Evolutionary conservation across 2,888 invertebrate species (phyloP).

Genomic region (Hirtodrosophila cameraria): DNA sequence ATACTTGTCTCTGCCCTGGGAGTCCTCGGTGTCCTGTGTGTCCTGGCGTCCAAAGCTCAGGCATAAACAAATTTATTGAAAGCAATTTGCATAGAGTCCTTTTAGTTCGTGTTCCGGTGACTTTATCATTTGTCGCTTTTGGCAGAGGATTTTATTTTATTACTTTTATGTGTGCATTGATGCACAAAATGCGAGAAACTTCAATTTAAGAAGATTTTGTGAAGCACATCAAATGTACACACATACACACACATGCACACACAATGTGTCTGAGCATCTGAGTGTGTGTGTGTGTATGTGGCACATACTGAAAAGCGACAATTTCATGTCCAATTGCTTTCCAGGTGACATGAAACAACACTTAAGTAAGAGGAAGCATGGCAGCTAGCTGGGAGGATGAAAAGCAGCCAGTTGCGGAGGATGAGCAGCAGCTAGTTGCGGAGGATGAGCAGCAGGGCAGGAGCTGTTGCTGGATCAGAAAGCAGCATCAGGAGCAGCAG

Average conservation of each 20-base stretch:
- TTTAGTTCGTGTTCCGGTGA: slow-evolving; percentile 59
- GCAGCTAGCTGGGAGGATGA: too few relatives aligned
- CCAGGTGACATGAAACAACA: slow-evolving; percentile 85
- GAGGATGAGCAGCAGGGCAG: slow-evolving; percentile 2
- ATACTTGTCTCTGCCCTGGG: slow-evolving; percentile 36
- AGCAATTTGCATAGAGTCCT: slow-evolving; percentile 80
- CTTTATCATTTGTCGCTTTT: slow-evolving; percentile 69
- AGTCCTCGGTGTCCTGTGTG: slow-evolving; percentile 17
- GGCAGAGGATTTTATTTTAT: slow-evolving; percentile 76
- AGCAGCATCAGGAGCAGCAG: slow-evolving; percentile 24
- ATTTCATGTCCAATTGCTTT: slow-evolving; percentile 84
- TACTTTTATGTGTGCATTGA: slow-evolving; percentile 51
- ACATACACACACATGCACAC: slow-evolving; percentile 6
- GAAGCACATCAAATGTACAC: slow-evolving; percentile 35
- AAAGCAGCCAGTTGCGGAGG: too few relatives aligned
- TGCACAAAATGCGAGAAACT: slow-evolving; percentile 61
- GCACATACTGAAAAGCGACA: slow-evolving; percentile 77
- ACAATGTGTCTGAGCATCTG: slow-evolving; percentile 13
- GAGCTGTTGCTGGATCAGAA: slow-evolving; percentile 7
- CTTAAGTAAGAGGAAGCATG: slow-evolving; percentile 82
- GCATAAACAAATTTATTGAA: slow-evolving; percentile 77
- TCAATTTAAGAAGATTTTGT: slow-evolving; percentile 74
- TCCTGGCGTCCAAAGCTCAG: too few relatives aligned
- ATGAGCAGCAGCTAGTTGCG: too few relatives aligned
- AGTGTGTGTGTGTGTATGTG: slow-evolving; percentile 38